Percentiles rank a stretch among this genome's conserved stretches.
These are phyloP conservation scores for Sisyra nigra DNA, from an alignment of 2,888 invertebrate species.

Conservation along the genomic window DNA sequence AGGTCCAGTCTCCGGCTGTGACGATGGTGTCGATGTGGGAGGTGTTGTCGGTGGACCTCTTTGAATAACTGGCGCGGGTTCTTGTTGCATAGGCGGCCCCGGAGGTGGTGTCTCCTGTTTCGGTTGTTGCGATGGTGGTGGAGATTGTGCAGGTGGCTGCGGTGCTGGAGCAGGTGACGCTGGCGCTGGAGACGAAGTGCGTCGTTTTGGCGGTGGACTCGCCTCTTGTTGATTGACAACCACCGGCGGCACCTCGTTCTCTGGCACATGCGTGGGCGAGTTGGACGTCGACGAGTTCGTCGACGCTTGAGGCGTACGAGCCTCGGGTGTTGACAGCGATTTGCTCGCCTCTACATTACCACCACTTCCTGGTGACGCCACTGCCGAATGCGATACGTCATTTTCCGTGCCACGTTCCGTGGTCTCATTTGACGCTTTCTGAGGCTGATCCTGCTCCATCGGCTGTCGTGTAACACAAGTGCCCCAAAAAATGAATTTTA, in stretches of 20 bases:
- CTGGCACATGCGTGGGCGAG: conserved; percentile 8
- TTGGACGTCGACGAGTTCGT: conserved; percentile 9
- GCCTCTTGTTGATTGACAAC: conserved; percentile 10
- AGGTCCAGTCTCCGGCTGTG: background rate
- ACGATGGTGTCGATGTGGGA: conserved; percentile 5
- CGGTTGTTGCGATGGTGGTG: conserved; percentile 17
- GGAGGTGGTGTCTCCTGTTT: conserved; percentile 13
- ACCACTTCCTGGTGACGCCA: background rate
- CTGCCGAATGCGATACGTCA: background rate
- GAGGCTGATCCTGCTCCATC: conserved; percentile 13
- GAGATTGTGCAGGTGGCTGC: conserved; percentile 14
- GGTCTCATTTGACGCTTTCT: background rate
- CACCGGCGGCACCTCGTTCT: conserved; percentile 10
- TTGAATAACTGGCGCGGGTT: conserved; percentile 11
- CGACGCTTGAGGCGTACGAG: background rate
- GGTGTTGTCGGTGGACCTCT: conserved; percentile 10
- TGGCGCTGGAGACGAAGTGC: conserved; percentile 7
- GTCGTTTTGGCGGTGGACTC: conserved; percentile 10
- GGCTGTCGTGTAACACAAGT: conserved; percentile 9
- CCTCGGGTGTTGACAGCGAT: background rate
- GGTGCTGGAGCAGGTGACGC: conserved; percentile 11
- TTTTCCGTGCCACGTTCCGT: background rate
- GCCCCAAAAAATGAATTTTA: background rate
- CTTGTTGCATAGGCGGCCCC: conserved; percentile 16
- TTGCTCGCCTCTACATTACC: no score